Evolutionary conservation across 35 echinoderm and acorn worm genomes (phyloP).

Genomic region (Hemicentrotus pulcherrimus): DNA sequence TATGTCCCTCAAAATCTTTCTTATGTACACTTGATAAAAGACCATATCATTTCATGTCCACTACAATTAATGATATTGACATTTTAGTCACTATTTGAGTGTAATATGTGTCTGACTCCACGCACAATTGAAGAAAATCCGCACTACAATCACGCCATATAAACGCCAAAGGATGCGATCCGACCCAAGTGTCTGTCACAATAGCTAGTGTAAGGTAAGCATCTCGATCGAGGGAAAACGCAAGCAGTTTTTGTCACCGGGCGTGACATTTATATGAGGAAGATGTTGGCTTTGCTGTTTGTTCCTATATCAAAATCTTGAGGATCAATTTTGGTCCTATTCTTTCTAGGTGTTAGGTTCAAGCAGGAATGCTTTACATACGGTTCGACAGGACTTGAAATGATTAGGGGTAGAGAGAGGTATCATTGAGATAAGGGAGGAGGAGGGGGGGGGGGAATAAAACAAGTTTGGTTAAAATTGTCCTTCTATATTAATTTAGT

Average conservation of each 20-base stretch:
- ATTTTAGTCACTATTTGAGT: background rate
- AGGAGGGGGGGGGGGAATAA: background rate
- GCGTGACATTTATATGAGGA: constrained; percentile 22
- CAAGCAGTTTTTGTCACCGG: background rate
- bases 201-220: constrained; percentile 14
- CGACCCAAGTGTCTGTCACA: background rate
- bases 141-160: background rate
- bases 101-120: background rate
- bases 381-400: background rate
- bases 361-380: background rate
- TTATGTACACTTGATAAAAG: background rate
- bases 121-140: background rate
- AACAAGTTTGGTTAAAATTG: background rate
- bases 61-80: background rate
- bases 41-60: constrained; percentile 1
- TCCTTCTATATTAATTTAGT: background rate
- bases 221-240: background rate
- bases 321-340: constrained; percentile 15
- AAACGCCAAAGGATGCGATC: background rate
- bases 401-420: background rate
- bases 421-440: background rate
- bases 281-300: constrained; percentile 27
- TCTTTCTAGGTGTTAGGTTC: background rate
- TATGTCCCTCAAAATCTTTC: background rate
- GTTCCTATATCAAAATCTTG: constrained; percentile 37